Evolutionary conservation across 2,113 vertebrate species (phyloP).

Genomic region (Terrapene triunguis): DNA sequence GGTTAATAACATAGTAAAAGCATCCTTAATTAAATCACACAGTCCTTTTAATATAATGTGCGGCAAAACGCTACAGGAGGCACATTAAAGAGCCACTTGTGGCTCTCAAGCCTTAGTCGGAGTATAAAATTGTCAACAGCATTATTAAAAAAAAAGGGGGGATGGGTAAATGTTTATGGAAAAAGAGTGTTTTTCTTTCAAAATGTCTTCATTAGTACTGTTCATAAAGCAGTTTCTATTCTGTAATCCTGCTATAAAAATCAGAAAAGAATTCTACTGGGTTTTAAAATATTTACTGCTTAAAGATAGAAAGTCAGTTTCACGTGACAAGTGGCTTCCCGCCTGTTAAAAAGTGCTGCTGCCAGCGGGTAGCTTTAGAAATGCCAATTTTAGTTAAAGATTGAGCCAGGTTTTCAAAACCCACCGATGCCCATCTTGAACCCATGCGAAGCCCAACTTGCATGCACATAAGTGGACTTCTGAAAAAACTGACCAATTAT

Average conservation of each 20-base stretch:
- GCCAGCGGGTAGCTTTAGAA: not conserved
- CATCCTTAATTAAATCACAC: too few species aligned
- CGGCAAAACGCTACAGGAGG: too few species aligned
- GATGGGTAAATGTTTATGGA: not conserved
- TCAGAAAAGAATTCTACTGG: not conserved
- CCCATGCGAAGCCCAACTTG: not conserved
- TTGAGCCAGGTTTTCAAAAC: constrained; percentile 4
- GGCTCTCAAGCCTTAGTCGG: too few species aligned
- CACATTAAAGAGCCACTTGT: too few species aligned
- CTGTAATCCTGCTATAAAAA: not conserved
- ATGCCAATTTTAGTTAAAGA: not conserved
- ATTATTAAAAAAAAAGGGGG: constrained; percentile 10
- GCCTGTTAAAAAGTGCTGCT: not conserved
- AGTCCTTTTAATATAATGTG: too few species aligned
- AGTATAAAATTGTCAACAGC: not conserved
- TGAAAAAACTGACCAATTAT: not conserved
- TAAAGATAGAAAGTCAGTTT: not conserved
- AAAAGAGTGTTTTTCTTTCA: constrained; percentile 29
- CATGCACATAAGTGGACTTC: not conserved
- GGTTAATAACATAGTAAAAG: too few species aligned
- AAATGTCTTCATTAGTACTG: not conserved
- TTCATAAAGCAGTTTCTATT: not conserved
- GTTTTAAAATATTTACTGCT: not conserved
- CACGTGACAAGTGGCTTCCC: not conserved
- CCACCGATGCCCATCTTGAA: not conserved